Evolutionary conservation across 2,888 invertebrate species (phyloP), one percentile per base, ranked within the genome.

Genomic region (Nomada goodeniana): DNA sequence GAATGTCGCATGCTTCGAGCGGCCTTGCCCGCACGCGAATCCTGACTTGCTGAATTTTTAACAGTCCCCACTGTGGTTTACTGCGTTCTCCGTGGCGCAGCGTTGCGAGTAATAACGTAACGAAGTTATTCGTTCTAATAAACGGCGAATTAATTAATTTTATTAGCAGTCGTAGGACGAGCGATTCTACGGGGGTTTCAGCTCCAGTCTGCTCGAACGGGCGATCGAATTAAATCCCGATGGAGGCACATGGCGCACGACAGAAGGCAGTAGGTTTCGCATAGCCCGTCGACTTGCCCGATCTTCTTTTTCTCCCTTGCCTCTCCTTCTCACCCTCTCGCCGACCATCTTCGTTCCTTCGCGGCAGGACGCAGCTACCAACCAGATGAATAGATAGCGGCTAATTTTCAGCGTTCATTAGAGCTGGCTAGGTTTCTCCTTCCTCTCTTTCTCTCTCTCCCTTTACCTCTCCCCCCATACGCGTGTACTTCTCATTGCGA

Each of bases 401-500:
- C 89, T 91, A 91, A 91, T 91, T 90, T 90, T 88, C 89, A 88
- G 83, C 86, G 89, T 91, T 91, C 91, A 91, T 91, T 91, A 91
- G 87, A 88, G 89, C 82, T 65, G 77, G 68, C 69, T 76, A 53
- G 72, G 57, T 82, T 85, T 47, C 47, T 47, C 47, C 15, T 47
- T 15, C 47, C 36, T 82, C 75, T 64, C 67, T 68, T 55, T 50
- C 57, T 10, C 20, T 23, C 23, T 42, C 20, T 63, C 64, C 36
- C 44, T 50, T 13, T 59, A n/a, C 60, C 52, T 47, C 13, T 74
- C 26, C 44, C 44, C 61, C 2, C 20, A 23, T 70, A 26, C 18
- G 60, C 53, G 60, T 53, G 65, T 63, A 61, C 42, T 44, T 77
- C 76, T 82, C 72, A 76, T 86, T 84, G 76, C 80, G 69, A 77